Conservation (phyloP, 1,140 invertebrate genomes). For the Cylas formicarius region DNA sequence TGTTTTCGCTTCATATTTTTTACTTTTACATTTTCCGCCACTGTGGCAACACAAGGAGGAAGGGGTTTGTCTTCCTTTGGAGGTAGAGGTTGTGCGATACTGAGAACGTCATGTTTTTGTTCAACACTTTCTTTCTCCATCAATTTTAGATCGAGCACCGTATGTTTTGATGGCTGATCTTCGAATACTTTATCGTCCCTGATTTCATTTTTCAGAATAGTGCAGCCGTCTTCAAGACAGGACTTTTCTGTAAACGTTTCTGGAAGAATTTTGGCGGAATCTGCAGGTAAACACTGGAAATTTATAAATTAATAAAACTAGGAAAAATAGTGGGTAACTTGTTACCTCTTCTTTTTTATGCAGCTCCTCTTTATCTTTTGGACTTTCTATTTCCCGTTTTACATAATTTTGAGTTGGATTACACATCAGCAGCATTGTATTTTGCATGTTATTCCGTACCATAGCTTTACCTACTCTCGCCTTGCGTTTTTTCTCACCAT, state of each 20-base stretch:
- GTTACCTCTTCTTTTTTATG: conserved; percentile 19
- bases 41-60: conserved; percentile 34
- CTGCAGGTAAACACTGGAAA: neutral
- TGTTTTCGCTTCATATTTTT: conserved; percentile 41
- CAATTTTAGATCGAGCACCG: no score
- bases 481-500: conserved; percentile 42
- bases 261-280: neutral
- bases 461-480: conserved; percentile 62
- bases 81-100: no score
- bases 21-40: conserved; percentile 41
- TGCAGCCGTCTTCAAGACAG: no score
- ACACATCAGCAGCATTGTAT: conserved; percentile 42
- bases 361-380: conserved; percentile 36
- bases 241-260: no score
- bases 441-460: conserved; percentile 50
- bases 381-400: conserved; percentile 40
- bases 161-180: no score
- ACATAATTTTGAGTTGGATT: conserved; percentile 31
- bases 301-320: no score
- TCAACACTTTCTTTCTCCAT: conserved; percentile 20
- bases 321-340: no score
- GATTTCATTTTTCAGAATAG: no score
- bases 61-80: conserved; percentile 20
- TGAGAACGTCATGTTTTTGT: conserved; percentile 18
- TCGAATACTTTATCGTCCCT: no score